A percentile compares a stretch with the other conserved stretches of the same genome.
Evolutionary conservation across 2,888 invertebrate genomes (phyloP).

Genomic region (Lymantria monacha): DNA sequence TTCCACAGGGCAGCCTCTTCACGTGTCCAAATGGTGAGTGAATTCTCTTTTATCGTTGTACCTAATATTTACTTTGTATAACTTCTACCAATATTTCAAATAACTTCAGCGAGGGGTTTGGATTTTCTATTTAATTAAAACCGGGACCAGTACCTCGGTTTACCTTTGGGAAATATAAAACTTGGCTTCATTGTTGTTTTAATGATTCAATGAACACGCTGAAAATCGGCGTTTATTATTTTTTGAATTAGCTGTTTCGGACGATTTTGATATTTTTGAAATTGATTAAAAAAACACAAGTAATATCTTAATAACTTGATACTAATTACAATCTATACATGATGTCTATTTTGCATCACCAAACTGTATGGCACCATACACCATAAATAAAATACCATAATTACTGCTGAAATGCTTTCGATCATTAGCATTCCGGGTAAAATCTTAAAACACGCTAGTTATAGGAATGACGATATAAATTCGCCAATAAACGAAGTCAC

Average conservation of each 20-base stretch:
- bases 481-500: too few relatives aligned
- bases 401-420: too few relatives aligned
- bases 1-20: slow-evolving; percentile 85
- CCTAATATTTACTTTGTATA: slow-evolving; percentile 21
- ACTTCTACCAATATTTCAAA: slow-evolving; percentile 34
- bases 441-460: too few relatives aligned
- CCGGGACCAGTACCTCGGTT: slow-evolving; percentile 13
- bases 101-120: slow-evolving; percentile 17
- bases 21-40: slow-evolving; percentile 88
- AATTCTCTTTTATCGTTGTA: slow-evolving; percentile 20
- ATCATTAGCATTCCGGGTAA: too few relatives aligned
- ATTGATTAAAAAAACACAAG: neutral
- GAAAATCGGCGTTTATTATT: slow-evolving; percentile 5
- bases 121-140: slow-evolving; percentile 37
- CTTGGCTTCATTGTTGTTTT: slow-evolving; percentile 26
- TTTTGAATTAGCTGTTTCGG: neutral
- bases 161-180: slow-evolving; percentile 36
- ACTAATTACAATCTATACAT: too few relatives aligned
- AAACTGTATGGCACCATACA: too few relatives aligned
- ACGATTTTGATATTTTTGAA: too few relatives aligned
- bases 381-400: too few relatives aligned
- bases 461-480: too few relatives aligned
- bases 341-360: too few relatives aligned
- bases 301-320: too few relatives aligned
- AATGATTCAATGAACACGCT: slow-evolving; percentile 27